phyloP scores from a whole-genome alignment of 2,888 invertebrate species.

The Andrena chrysosceles region DNA sequence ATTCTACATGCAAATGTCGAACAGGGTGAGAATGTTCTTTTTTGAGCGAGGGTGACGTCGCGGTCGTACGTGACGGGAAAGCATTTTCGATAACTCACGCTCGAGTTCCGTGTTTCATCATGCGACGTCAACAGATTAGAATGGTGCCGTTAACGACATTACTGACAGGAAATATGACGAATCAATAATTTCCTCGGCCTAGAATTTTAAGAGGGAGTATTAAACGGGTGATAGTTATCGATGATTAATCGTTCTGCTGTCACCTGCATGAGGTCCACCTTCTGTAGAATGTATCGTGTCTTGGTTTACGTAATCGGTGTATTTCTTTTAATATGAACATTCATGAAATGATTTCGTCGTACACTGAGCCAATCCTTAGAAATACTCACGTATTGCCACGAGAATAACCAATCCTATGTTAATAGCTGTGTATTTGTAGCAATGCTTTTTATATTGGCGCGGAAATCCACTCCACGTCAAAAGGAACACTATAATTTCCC shows the following conservation, averaged over 20 bases:
- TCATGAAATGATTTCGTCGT: neutral
- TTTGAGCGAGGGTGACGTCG: no score
- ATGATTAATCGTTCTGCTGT: slow-evolving; percentile 74
- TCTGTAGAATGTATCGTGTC: slow-evolving; percentile 56
- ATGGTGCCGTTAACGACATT: slow-evolving; percentile 70
- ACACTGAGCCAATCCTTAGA: neutral
- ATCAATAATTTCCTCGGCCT: slow-evolving; percentile 77
- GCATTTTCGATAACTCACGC: slow-evolving; percentile 54
- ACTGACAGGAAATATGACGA: slow-evolving; percentile 75
- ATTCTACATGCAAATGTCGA: neutral
- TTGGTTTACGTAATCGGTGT: slow-evolving; percentile 59
- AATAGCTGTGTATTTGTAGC: neutral
- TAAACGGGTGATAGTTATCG: slow-evolving; percentile 74
- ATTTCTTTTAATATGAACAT: slow-evolving; percentile 41
- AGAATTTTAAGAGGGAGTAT: slow-evolving; percentile 76
- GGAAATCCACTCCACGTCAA: no score
- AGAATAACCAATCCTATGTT: neutral
- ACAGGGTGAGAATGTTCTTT: neutral
- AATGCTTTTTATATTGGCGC: neutral
- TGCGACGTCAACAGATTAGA: slow-evolving; percentile 63
- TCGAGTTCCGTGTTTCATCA: slow-evolving; percentile 45
- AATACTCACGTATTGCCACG: neutral
- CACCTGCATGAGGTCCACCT: slow-evolving; percentile 61
- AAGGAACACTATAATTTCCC: no score
- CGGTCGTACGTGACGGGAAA: slow-evolving; percentile 6